Evolutionary conservation across 2,797 vertebrate species (phyloP).

Genomic region (Sorex maritimensis): DNA sequence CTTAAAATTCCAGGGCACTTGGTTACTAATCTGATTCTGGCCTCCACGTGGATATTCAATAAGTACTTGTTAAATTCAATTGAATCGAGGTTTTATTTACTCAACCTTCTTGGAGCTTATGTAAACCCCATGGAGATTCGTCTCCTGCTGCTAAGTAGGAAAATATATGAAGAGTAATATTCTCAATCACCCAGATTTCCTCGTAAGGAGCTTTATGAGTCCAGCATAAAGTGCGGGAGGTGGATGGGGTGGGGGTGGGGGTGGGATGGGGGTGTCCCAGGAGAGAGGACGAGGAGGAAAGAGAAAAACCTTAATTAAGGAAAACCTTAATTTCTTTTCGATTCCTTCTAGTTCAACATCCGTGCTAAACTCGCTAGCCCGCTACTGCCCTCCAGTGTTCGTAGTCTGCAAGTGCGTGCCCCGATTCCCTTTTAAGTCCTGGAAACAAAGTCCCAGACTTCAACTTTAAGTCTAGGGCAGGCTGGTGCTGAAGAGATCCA

Average conservation of each 20-base stretch:
- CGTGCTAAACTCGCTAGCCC: background rate
- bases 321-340: background rate
- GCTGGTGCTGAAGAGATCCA: background rate
- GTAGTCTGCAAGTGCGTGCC: background rate
- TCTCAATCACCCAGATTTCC: constrained; percentile 62
- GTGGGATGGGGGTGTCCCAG: background rate
- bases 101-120: constrained; percentile 77
- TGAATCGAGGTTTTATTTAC: constrained; percentile 81
- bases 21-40: constrained; percentile 74
- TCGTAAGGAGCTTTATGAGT: constrained; percentile 65
- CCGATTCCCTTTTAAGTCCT: constrained; percentile 25
- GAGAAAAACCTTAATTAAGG: too few relatives aligned
- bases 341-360: background rate
- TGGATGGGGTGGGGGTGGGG: background rate
- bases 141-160: constrained; percentile 76
- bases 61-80: constrained; percentile 75
- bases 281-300: background rate
- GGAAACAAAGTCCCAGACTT: background rate
- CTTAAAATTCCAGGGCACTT: constrained; percentile 54
- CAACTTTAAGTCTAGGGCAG: background rate
- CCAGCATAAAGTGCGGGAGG: constrained; percentile 30
- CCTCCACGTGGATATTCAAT: constrained; percentile 69
- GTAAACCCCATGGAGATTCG: constrained; percentile 78
- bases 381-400: constrained; percentile 82
- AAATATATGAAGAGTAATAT: constrained; percentile 74